Evolutionary conservation across 1,140 invertebrate genomes (phyloP), one percentile per base, ranked within the genome.

Genomic region (Drosophila ohnishii): DNA sequence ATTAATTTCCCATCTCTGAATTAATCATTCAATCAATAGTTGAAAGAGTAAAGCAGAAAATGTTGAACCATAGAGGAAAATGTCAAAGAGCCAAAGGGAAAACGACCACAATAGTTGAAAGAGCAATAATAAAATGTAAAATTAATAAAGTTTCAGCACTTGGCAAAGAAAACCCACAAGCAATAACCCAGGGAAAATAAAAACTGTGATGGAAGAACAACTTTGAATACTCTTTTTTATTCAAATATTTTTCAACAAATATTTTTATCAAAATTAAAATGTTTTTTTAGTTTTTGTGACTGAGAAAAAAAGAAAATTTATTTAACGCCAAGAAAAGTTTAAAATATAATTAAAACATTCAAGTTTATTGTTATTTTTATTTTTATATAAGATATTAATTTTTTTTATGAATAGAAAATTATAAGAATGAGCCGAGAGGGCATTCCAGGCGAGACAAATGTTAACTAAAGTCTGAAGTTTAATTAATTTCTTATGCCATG

Each of bases 401-500:
- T 19, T 14, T 37, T 37, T 56, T 39, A 56, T 37, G 11, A 5
- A 28, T 4, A 42, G 13, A 28, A 30, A 28, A 25, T 25, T 53
- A 16, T 11, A 16, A 16, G 0, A 60, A 10, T 16, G 0, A 2
- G 0, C 1, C 2, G 8, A 25, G 5, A 45, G 44, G 1, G 61
- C 11, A 57, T 47, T 34, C 11, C 39, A 39, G 34, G 25, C 42
- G 11, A 11, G 8, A 10, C 48, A 5, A 70, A 44, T 39, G 13
- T n/a, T 25, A 63, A 50, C 42, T 34, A 11, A 39, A 57, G 16
- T 44, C 50, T 69, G 51, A 61, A 75, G 59, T 42, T 86, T 85
- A 85, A 86, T 85, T 81, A 81, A 86, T 81, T 86, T 81, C 69
- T 62, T 71, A 67, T 78, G 59, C 47, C 61, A 51, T 66, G 47